Base-by-base conservation (phyloP, 2,888 invertebrate genomes). In the Silvanus unidentatus region DNA sequence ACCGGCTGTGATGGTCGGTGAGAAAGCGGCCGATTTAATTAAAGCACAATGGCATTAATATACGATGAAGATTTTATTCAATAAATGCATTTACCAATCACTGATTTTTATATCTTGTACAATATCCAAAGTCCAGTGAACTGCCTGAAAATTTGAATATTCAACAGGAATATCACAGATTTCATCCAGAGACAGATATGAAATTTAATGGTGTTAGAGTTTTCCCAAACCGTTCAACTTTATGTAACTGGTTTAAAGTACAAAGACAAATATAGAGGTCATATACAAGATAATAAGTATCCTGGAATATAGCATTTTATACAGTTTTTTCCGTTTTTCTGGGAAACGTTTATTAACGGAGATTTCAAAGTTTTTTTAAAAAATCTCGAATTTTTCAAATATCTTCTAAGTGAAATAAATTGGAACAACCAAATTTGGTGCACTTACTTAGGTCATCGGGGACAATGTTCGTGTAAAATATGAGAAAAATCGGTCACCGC, bases 91-190 rank as follows among this genome's bases (percentile, higher is more conserved):
- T n/a, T 32, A 79, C 82, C 90, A 89, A 67, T 85, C 88, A 57
- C 75, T 76, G 41, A 81, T 76, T 73, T 80, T 80, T 51, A 85
- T 78, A 65, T 87, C 86, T 68, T 83, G 76, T 40, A 88, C 82
- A 66, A 86, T 77, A 69, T 87, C 65, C 92, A 59, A 79, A 77
- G 49, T 77, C 73, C 47, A 77, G 81, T 64, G 82, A 91, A 22
- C 71, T 96, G 40, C 95, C 96, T 0, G 83, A 85, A 61, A 97
- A 97, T 74, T 71, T 97, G 16, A 85, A 94, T 68, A 76, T 96
- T 2, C 86, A 88, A 64, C 75, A 81, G 47, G 86, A 95, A 38
- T 88, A 89, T 68, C 68, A 84, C 35, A 75, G 93, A 44, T 96
- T 92, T 70, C 80, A 92, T 73, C 90, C 93, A 53, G 85, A 85